A percentile compares a stretch with the other conserved stretches of the same genome.
Evolutionary conservation across 2,888 invertebrate genomes (phyloP).

Genomic region (Eremobia ochroleuca): DNA sequence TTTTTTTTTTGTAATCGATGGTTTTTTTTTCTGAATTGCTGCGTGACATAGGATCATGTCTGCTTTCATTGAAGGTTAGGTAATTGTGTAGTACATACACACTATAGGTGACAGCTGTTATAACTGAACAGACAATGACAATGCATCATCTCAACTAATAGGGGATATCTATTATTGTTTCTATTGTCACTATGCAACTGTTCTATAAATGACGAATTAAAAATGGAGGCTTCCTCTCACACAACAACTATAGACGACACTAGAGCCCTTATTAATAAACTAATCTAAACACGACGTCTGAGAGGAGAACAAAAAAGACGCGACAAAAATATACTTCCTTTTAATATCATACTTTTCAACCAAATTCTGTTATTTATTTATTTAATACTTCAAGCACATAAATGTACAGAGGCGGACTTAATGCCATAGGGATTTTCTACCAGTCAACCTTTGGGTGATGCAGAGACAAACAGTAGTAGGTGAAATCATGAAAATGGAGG

Average conservation of each 20-base stretch:
- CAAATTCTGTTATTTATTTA: no score
- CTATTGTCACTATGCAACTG: background rate
- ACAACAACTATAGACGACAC: background rate
- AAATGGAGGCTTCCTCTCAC: background rate
- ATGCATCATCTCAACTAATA: background rate
- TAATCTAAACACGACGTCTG: background rate
- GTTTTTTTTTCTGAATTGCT: background rate
- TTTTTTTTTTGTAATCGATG: slow-evolving; percentile 7
- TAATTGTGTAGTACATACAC: background rate
- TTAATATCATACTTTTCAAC: background rate
- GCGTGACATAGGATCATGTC: background rate
- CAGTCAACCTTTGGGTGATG: no score
- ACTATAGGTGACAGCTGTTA: background rate
- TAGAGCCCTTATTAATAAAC: background rate
- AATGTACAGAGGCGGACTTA: no score
- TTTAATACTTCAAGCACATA: no score
- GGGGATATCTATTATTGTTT: background rate
- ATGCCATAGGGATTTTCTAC: no score
- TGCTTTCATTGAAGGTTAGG: background rate
- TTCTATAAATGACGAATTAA: background rate
- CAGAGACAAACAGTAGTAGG: no score
- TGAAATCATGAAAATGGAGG: no score
- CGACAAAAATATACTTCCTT: background rate
- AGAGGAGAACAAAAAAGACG: background rate
- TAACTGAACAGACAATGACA: no score